These are phyloP conservation scores for Xestia xanthographa DNA, from an alignment of 2,888 invertebrate species.

Conservation along the genomic window DNA sequence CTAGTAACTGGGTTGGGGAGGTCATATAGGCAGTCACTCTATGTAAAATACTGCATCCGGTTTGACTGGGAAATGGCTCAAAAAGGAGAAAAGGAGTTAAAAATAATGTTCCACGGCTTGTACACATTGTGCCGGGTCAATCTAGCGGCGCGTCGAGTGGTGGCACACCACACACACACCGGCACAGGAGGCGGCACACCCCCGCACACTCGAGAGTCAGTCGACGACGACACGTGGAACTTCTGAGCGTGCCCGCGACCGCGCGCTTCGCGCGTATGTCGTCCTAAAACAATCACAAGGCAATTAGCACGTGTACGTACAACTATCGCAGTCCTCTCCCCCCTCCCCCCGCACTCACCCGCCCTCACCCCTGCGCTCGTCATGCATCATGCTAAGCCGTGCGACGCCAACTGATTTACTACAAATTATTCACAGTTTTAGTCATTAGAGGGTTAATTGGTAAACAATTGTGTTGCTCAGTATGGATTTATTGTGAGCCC, in stretches of 20 bases:
- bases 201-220: no score
- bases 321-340: slow-evolving; percentile 37
- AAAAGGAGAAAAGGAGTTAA: neutral
- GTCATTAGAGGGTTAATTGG: slow-evolving; percentile 64
- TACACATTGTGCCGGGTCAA: neutral
- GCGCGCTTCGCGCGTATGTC: slow-evolving; percentile 11
- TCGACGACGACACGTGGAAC: neutral
- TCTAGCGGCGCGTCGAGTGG: no score
- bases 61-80: neutral
- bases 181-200: neutral
- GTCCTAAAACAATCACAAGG: slow-evolving; percentile 61
- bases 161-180: neutral
- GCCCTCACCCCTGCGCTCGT: slow-evolving; percentile 7
- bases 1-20: no score
- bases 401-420: slow-evolving; percentile 60
- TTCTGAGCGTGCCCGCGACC: neutral
- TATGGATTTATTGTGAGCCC: slow-evolving; percentile 63
- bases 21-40: no score
- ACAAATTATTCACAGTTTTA: slow-evolving; percentile 69
- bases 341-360: neutral
- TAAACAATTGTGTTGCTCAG: slow-evolving; percentile 63
- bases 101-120: neutral
- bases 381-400: slow-evolving; percentile 58
- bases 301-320: slow-evolving; percentile 64
- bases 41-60: no score